Evolutionary conservation across 2,888 invertebrate species (phyloP), one percentile per base, ranked within the genome.

Genomic region (Eupeodes luniger): DNA sequence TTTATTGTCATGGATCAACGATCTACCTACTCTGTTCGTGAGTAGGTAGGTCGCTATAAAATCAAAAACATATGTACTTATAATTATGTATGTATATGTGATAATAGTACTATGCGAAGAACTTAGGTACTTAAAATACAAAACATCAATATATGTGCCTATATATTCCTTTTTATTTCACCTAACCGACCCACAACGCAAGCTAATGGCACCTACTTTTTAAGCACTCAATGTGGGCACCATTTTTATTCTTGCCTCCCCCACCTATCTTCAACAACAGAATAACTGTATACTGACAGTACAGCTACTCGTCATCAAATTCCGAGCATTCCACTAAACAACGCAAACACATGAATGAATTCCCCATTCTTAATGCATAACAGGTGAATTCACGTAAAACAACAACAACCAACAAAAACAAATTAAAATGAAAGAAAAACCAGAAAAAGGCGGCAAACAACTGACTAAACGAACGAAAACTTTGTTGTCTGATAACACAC

Each of bases 341-440:
- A 81, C 77, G 55, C 72, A 85, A 85, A 81, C 81, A 85, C 75
- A 88, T 88, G 78, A 88, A 88, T 88, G 88, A 88, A 85, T 81
- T 83, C 78, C 76, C 76, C 87, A 67, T 81, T 74, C 66, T 75
- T 57, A 67, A 75, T 85, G 81, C 81, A 85, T 88, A 88, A 81
- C 88, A 88, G 88, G 88, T 88, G 88, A 88, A 88, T 85, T 78
- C 76, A 76, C 62, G 70, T 57, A 81, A 85, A 81, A 66, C 49
- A 75, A 77, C 51, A 80, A 62, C 14, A 75, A 70, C 49, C 61
- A 61, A 66, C 49, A 75, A 55, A 12, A 77, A 69, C 10, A 19
- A 66, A 14, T 40, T 27, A 66, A 66, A 66, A 36, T 2, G 27
- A 66, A 67, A 36, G 64, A 66, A 47, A 81, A 66, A 72, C 14